Percentiles rank a stretch among this genome's conserved stretches.
Conservation (phyloP, 2,888 invertebrate species). For the Rhopalosiphum nymphaeae region DNA sequence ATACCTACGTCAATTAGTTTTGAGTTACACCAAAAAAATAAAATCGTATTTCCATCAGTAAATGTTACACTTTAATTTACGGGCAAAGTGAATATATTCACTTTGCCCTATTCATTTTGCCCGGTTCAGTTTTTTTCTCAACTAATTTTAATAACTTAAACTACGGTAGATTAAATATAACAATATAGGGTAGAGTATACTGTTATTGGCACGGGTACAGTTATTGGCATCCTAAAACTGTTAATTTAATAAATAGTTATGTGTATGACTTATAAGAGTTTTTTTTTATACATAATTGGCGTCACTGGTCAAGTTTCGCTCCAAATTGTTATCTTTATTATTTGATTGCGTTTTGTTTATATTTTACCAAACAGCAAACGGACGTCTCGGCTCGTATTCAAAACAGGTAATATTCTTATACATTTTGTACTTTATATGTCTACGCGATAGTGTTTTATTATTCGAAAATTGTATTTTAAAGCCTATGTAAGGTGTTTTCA, state of each 20-base stretch:
- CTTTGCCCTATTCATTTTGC: no score
- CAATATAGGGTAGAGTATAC: neutral
- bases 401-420: neutral
- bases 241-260: neutral
- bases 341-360: neutral
- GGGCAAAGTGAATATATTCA: no score
- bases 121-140: no score
- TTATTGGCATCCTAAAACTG: neutral
- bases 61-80: no score
- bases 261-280: neutral
- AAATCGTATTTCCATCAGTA: no score
- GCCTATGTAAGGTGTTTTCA: neutral
- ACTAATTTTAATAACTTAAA: no score
- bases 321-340: neutral
- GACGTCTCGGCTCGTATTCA: neutral
- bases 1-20: no score
- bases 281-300: neutral
- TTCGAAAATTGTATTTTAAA: neutral
- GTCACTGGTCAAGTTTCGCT: neutral
- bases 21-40: no score
- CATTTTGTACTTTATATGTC: neutral
- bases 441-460: neutral
- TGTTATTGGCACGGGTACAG: neutral
- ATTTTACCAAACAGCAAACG: neutral
- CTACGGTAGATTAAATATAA: no score